Evolutionary conservation across 2,888 invertebrate species (phyloP).

Genomic region (Empis livida): DNA sequence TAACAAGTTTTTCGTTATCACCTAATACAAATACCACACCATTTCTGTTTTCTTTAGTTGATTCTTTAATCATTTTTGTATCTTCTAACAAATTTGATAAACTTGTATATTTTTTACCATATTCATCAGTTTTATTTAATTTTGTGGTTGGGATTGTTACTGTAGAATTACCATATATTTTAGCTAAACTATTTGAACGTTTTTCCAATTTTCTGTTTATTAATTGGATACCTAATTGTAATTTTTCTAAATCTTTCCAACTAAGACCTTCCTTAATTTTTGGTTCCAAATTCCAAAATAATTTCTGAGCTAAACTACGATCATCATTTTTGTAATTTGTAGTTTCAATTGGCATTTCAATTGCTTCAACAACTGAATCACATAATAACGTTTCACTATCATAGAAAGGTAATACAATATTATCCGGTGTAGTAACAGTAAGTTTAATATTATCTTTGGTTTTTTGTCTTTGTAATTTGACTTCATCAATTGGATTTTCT

Average conservation of each 20-base stretch:
- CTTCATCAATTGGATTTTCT: neutral
- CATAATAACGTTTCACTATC: constrained; percentile 1
- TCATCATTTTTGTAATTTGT: neutral
- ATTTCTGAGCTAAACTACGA: constrained; percentile 6
- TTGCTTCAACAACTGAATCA: constrained; percentile 23
- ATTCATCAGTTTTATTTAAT: neutral
- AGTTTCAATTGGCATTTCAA: constrained; percentile 21
- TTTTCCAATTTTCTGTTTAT: constrained; percentile 23
- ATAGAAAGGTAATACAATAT: constrained; percentile 22
- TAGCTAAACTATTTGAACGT: constrained; percentile 16
- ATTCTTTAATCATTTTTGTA: constrained; percentile 14
- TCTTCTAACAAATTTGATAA: constrained; percentile 25
- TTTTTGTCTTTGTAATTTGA: constrained; percentile 5
- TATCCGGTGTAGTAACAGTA: constrained; percentile 32
- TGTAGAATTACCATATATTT: constrained; percentile 1
- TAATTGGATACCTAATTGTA: constrained; percentile 19
- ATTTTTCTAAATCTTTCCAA: constrained; percentile 23
- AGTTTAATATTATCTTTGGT: constrained; percentile 21
- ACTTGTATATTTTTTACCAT: constrained; percentile 21
- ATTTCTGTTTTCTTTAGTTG: constrained; percentile 24
- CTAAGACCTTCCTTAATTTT: constrained; percentile 31
- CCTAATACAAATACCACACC: constrained; percentile 57
- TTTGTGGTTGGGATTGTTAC: neutral
- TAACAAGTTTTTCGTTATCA: constrained; percentile 54
- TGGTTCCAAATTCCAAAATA: constrained; percentile 29